Base-by-base conservation (phyloP, 35 echinoderm and acorn worm species). In the Amphiura filiformis region DNA sequence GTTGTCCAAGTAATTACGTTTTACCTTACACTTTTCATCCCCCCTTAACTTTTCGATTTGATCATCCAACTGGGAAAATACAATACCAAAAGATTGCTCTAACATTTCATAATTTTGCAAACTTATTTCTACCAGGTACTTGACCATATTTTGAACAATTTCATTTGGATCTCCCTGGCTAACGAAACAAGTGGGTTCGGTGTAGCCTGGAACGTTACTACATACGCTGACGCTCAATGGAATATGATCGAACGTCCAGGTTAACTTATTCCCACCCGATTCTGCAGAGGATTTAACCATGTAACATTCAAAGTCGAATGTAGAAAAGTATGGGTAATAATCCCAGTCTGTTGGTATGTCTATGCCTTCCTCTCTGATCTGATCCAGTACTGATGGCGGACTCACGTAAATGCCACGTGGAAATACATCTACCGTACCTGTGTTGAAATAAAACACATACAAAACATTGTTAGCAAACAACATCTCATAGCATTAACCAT, bases 231-330 rank as follows among this genome's bases (percentile, higher is more conserved):
- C 28, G 23, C 57, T 84, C 1, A 84, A 14, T 1, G 75, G 32
- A 11, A 70, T 38, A 26, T 89, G 87, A 0, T 80, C 28, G 0
- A 20, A 38, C n/a, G 20, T 20, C 80, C 39, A 82, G 0, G 13
- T 26, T 37, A 82, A 37, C 31, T 37, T 82, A 14, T 38, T 15
- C 37, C 35, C n/a, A 70, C 28, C 2, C n/a, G n/a, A 36, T 11
- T 26, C 38, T 38, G 32, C 0, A 82, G 14, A 28, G 22, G 17
- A 37, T 12, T 80, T 20, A 9, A 34, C 30, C 20, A 82, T 38
- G 39, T 82, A 82, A 40, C 14, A 37, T 39, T 82, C 34, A 82
- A 39, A 82, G 0, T 92, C 91, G 78, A 87, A 92, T 1, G 57
- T 38, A 39, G 91, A 35, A 37, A 32, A 23, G 35, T 79, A 88